These are phyloP conservation scores for Patagioenas fasciata DNA, from an alignment of 2,113 vertebrate species.

Conservation along the genomic window DNA sequence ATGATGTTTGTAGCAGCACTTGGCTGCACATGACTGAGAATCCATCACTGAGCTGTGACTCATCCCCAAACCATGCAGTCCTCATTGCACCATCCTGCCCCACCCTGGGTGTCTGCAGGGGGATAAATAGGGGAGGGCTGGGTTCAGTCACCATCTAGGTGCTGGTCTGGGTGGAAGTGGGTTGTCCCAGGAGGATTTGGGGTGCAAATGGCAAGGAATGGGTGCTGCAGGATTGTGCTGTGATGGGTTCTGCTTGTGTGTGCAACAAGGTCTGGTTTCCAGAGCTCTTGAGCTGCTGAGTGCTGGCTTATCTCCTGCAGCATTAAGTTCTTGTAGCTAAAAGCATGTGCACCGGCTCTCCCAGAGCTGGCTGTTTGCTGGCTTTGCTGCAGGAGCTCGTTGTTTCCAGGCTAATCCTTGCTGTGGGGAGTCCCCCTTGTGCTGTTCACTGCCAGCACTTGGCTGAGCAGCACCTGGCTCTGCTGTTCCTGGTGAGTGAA, in stretches of 20 bases:
- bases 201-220: not conserved
- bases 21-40: not conserved
- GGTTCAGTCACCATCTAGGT: not conserved
- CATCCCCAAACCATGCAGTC: not conserved
- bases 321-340: rapidly evolving
- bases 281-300: not conserved
- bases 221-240: not conserved
- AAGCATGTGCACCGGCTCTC: not conserved
- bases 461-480: not conserved
- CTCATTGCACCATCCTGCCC: not conserved
- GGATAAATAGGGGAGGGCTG: rapidly evolving
- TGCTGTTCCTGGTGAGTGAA: not conserved
- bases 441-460: rapidly evolving
- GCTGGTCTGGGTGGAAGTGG: not conserved
- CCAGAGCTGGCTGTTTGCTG: not conserved
- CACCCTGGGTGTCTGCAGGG: not conserved
- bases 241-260: not conserved
- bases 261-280: not conserved
- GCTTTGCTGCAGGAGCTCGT: not conserved
- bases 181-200: not conserved
- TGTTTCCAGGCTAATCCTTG: not conserved
- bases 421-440: not conserved
- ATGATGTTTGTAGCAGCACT: not conserved
- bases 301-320: not conserved
- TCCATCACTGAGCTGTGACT: not conserved